Evolutionary conservation across 2,113 vertebrate genomes (phyloP), one percentile per base, ranked within the genome.

Genomic region (Ptyas mucosa): DNA sequence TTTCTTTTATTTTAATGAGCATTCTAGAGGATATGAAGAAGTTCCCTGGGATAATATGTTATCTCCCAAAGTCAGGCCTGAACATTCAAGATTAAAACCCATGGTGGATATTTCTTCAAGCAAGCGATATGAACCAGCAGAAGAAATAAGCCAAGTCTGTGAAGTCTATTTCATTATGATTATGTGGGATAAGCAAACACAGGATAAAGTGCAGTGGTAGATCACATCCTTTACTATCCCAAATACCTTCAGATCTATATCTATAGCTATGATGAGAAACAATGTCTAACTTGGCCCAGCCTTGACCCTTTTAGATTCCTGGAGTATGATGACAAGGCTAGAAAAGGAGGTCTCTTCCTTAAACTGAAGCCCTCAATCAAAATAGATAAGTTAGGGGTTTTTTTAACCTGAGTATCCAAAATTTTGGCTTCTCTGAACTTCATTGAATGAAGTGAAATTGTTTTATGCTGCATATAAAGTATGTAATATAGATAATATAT

Each of bases 71-170:
- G 89, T 96, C 23, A 94, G 94, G 7, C 95, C 96, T 81, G 94
- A 96, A 69, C 93, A 96, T 53, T 96, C 96, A 55, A 96, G 96
- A n/a, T 20, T 96, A 87, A 96, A 98, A 93, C 93, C 95, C 86
- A 95, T 94, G 86, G 39, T 96, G 5, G 97, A 98, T 95, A 94
- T 85, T 87, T 97, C 96, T 81, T 96, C 96, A 21, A 18, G 95
- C 46, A 97, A 92, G 39, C 96, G 96, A 96, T 98, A 98, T 23
- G 91, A 96, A 51, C 89, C 86, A 15, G 9, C 18, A 24, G 93
- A 97, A 88, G 96, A 98, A 90, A 92, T 97, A 90, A 98, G 96
- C 90, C 98, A 98, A 97, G 97, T 98, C 91, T 95, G 96, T 89
- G 87, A 90, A 49, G 0, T 34, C 34, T 91, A 92, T 94, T 89